Percentiles rank a stretch among this genome's conserved stretches.
phyloP scores from a whole-genome alignment of 1,140 invertebrate species.

The Drosophila sp. region DNA sequence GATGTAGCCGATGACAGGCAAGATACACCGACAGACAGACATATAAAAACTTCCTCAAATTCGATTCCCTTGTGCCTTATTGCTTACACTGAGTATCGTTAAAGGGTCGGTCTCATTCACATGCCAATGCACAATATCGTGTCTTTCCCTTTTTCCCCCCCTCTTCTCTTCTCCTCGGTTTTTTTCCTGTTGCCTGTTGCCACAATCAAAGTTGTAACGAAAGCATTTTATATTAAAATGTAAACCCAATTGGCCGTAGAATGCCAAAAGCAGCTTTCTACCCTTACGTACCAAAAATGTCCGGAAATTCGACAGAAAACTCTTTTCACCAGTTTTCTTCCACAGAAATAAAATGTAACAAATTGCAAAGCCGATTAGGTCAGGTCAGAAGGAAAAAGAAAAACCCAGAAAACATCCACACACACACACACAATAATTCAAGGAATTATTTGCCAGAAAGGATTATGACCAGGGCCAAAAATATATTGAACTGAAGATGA shows the following conservation, averaged over 20 bases:
- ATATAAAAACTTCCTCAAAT: constrained; percentile 16
- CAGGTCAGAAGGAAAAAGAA: constrained; percentile 8
- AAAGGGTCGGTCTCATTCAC: constrained; percentile 8
- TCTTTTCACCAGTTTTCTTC: not conserved
- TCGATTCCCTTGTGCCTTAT: constrained; percentile 41
- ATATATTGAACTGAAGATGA: not conserved
- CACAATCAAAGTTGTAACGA: constrained; percentile 46
- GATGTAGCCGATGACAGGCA: constrained; percentile 38
- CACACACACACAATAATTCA: constrained; percentile 21
- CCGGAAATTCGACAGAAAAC: constrained; percentile 6
- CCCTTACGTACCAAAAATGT: not conserved
- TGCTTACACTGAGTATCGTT: constrained; percentile 26
- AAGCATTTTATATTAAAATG: constrained; percentile 49
- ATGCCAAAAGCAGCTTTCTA: constrained; percentile 36
- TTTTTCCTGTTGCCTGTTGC: constrained; percentile 41
- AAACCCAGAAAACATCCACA: no score
- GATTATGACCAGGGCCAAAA: not conserved
- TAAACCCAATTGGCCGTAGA: constrained; percentile 45
- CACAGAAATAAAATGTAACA: constrained; percentile 7
- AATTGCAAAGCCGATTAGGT: constrained; percentile 36
- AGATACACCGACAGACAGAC: constrained; percentile 30
- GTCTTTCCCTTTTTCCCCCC: not conserved
- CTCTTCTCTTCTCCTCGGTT: not conserved
- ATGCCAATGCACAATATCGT: constrained; percentile 5
- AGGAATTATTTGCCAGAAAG: constrained; percentile 9